Base-by-base conservation (phyloP, 2,113 vertebrate genomes). In the Sigmodon hispidus region DNA sequence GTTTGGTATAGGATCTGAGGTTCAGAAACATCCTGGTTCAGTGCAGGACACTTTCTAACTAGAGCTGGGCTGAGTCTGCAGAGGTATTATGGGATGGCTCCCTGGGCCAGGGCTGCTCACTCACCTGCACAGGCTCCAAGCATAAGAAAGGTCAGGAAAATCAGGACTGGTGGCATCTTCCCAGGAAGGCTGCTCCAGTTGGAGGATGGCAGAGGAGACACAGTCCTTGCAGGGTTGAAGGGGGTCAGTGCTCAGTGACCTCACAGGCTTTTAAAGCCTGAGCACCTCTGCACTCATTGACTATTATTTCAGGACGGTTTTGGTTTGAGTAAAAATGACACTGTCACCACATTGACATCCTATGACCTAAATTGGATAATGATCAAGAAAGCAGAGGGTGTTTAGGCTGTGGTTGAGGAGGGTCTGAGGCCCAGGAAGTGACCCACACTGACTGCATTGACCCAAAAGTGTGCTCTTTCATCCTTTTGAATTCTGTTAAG, bases 61-160 rank as follows among this genome's bases (percentile, higher is more conserved):
- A 59, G 11, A 40, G 34, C 11, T 75, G 15, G 22, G 45, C 4
- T 55, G 36, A n/a, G 15, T 7, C 13, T 16, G 8, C 29, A 55
- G 5, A 40, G 36, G 52, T 19, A 21, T 52, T 77, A 61, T 61
- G n/a, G 22, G 80, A 29, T 61, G 80, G 80, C 15, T 7, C 13
- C 7, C 50, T 90, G 75, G 8, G 63, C 81, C 7, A 36, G 31
- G 59, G 50, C 16, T 22, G 34, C 17, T 81, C 65, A 94, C 89
- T 96, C 43, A 94, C 88, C 91, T 73, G 67, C 72, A 12, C 6
- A 5, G 72, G 40, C 9, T n/a, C 59, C 22, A 0, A 29, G 17
- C 48, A 87, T 52, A 55, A 96, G 90, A 48, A 92, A 52, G 52
- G 3, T 40, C 50, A 80, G 9, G 34, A 95, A 26, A 67, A 97